Base-by-base conservation (phyloP, 2,888 invertebrate genomes). In the Psylliodes chrysocephalus region DNA sequence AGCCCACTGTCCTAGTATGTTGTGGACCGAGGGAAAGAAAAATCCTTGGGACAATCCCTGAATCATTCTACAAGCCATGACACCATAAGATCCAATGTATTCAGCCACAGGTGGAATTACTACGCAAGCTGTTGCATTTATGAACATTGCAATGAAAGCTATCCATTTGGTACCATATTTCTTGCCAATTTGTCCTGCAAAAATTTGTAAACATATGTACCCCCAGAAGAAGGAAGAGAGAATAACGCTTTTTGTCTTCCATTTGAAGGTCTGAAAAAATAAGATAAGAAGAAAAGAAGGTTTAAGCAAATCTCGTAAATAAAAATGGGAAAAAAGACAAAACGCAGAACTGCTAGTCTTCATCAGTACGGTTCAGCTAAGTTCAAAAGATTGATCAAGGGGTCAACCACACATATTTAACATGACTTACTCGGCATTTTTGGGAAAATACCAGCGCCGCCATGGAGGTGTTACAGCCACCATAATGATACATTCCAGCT, bases 211-310 rank as follows among this genome's bases (percentile, higher is more conserved):
- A 1, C 90, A 69, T 1, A 91, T 85, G 77, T 93, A 93, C 1
- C 93, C 93, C 91, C 91, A 91, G 81, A 91, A 92, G 80, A 92
- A 93, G 0, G 92, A 90, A 5, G 91, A 91, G 6, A 91, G 81
- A 19, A 92, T 85, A 52, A 88, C 75, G 5, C 86, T 85, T 2
- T 82, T 75, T 57, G 73, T 71, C 0, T 54, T 52, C 75, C 75
- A 75, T 17, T 72, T 47, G 57, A 70, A 74, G 0, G 69, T 72
- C 75, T 75, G 40, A 88, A 88, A 30, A 18, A 42, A 42, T 17
- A 49, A 25, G 5, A 47, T 2, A 47, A 79, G 38, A 28, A 17
- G 15, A 44, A 40, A 17, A 42, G 15, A 17, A 42, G 17, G 42
- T 2, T 1, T 42, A 7, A 6, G 19, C n/a, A 10, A 46, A 22